Conservation (phyloP, 2,797 vertebrate species). For the Perodicticus potto region DNA sequence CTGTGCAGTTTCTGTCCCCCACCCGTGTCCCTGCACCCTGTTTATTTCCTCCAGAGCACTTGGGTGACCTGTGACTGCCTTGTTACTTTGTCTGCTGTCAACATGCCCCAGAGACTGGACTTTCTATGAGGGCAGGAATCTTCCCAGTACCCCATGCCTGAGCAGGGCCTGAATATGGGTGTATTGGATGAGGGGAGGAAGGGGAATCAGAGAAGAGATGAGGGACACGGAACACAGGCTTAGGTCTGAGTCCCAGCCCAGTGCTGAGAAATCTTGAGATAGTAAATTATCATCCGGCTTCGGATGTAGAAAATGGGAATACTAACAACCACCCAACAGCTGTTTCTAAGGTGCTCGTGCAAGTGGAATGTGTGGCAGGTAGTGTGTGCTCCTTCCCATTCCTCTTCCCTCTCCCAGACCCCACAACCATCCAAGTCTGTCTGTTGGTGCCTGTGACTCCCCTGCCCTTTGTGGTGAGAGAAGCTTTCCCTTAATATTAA, state of each 20-base stretch:
- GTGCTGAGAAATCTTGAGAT: not conserved
- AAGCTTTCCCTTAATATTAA: fast-evolving
- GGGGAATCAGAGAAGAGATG: not conserved
- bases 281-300: not conserved
- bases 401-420: not conserved
- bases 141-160: not conserved
- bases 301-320: not conserved
- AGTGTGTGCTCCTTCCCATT: fast-evolving
- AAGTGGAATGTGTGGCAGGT: not conserved
- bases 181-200: not conserved
- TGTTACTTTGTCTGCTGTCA: not conserved
- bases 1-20: too few species aligned
- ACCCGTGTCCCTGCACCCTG: not conserved
- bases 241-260: not conserved
- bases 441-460: fast-evolving
- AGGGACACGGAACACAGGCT: not conserved
- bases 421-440: not conserved
- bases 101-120: not conserved
- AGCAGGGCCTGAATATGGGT: not conserved
- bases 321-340: fast-evolving
- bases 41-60: not conserved
- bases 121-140: not conserved
- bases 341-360: not conserved
- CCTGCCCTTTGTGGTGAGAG: not conserved
- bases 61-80: fast-evolving